Conservation (phyloP, 2,797 vertebrate species). For the Trachurus trachurus region DNA sequence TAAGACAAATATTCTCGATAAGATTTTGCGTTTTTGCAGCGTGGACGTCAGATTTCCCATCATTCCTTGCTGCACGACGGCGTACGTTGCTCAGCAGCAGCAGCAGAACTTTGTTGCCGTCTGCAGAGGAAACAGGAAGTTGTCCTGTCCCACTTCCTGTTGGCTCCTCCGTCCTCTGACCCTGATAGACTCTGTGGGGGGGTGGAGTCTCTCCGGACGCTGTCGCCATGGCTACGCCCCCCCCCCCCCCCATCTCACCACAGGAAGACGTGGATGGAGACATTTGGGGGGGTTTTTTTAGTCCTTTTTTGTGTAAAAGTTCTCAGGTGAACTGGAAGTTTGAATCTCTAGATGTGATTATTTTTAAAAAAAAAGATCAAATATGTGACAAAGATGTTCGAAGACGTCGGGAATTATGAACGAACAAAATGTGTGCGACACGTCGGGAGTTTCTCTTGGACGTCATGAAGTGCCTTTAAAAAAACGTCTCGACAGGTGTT, state of each 20-base stretch:
- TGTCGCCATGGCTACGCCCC: not conserved
- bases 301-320: conserved; percentile 23
- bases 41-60: not conserved
- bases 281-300: not conserved
- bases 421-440: too few species aligned
- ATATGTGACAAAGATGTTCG: not conserved
- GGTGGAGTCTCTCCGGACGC: not conserved
- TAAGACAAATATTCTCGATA: too few species aligned
- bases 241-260: not conserved
- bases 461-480: too few species aligned
- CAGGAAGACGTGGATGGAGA: too few species aligned
- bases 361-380: not conserved
- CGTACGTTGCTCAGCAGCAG: not conserved
- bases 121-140: not conserved
- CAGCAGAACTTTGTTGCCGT: not conserved
- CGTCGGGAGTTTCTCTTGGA: not conserved
- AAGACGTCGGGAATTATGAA: conserved; percentile 11
- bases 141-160: not conserved
- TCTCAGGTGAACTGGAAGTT: not conserved
- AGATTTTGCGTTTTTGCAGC: too few species aligned
- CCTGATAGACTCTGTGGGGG: too few species aligned
- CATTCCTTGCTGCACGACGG: conserved; percentile 21
- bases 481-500: too few species aligned
- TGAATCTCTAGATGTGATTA: conserved; percentile 7
- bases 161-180: not conserved